Conservation (phyloP, 2,113 vertebrate species). For the Actenoides hombroni region DNA sequence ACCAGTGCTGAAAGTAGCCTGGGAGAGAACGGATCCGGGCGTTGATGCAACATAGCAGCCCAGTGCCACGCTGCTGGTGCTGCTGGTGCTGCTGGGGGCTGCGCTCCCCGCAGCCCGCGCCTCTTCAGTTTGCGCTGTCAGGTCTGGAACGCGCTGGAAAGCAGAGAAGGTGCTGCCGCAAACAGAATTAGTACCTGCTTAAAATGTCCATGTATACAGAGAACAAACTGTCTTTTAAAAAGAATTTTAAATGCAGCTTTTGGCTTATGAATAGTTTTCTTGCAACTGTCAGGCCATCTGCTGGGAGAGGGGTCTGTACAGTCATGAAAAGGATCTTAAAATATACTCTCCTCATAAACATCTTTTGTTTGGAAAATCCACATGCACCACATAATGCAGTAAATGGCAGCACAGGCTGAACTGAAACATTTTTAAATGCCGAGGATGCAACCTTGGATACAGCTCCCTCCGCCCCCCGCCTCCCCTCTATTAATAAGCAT, state of each 20-base stretch:
- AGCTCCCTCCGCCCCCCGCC: neutral
- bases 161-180: neutral
- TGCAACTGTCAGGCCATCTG: constrained; percentile 71
- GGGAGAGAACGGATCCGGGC: fast-evolving
- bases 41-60: neutral
- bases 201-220: neutral
- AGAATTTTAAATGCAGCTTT: constrained; percentile 34
- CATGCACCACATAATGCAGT: constrained; percentile 47
- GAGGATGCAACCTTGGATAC: constrained; percentile 60
- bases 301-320: constrained; percentile 49
- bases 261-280: constrained; percentile 56
- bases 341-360: constrained; percentile 57
- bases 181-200: constrained; percentile 48
- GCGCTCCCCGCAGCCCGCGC: neutral
- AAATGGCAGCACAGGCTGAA: constrained; percentile 39
- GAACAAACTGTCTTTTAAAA: constrained; percentile 53
- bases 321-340: constrained; percentile 60
- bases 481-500: neutral
- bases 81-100: neutral
- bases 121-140: neutral
- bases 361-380: constrained; percentile 69
- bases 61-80: neutral
- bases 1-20: neutral
- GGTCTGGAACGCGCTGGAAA: neutral
- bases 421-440: constrained; percentile 35